Conservation (phyloP, 2,113 vertebrate species). For the Sylvia atricapilla region DNA sequence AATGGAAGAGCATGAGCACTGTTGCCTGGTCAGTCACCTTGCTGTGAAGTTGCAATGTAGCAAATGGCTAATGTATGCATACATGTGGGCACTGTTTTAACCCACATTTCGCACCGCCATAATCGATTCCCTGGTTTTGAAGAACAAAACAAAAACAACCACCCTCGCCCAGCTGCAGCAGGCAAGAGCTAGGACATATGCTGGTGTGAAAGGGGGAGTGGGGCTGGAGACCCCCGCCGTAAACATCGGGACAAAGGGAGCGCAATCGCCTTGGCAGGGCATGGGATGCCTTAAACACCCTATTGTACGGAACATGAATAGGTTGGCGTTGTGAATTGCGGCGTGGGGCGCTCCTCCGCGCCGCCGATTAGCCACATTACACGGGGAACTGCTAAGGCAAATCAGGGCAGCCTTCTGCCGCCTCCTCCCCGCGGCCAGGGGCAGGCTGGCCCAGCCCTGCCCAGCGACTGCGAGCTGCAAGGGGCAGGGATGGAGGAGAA, state of each 20-base stretch:
- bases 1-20: not conserved
- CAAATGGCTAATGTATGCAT: slow-evolving; percentile 69
- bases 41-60: slow-evolving; percentile 53
- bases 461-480: slow-evolving; percentile 64
- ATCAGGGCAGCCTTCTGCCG: slow-evolving; percentile 94
- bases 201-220: slow-evolving; percentile 70
- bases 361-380: slow-evolving; percentile 96
- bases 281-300: slow-evolving; percentile 91
- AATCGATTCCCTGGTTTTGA: slow-evolving; percentile 66
- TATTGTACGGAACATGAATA: slow-evolving; percentile 96
- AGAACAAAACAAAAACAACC: slow-evolving; percentile 51
- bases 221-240: slow-evolving; percentile 61
- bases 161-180: slow-evolving; percentile 85
- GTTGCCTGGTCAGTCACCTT: slow-evolving; percentile 45
- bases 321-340: slow-evolving; percentile 80
- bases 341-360: slow-evolving; percentile 76
- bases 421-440: slow-evolving; percentile 76
- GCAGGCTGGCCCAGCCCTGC: slow-evolving; percentile 62
- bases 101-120: slow-evolving; percentile 47
- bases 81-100: slow-evolving; percentile 21
- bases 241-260: slow-evolving; percentile 85
- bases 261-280: slow-evolving; percentile 80
- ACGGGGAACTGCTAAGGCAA: slow-evolving; percentile 88
- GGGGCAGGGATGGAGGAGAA: slow-evolving; percentile 22
- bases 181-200: slow-evolving; percentile 88